Base-by-base conservation (phyloP, 1,140 invertebrate species). In the Heliconius hermathena region DNA sequence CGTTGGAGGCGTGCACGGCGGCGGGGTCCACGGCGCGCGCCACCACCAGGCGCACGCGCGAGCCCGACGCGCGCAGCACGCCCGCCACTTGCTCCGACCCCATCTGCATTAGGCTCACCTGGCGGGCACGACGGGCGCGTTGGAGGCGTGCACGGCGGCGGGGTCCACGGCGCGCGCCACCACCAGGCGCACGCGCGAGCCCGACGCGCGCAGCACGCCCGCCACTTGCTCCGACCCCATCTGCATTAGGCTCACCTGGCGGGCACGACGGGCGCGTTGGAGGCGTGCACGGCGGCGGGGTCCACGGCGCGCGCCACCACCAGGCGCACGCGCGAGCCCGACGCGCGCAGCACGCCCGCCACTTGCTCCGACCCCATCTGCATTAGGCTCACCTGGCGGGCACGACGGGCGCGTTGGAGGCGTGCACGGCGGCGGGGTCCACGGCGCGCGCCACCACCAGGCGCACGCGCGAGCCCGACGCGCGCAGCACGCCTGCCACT, bases 141-240 rank as follows among this genome's bases (percentile, higher is more conserved):
- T 95, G 49, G 97, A 96, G 78, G 96, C 95, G 75, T 97, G 95
- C 38, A 90, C 88, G n/a, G 92, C 84, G 2, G 94, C 91, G n/a
- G 97, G 97, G 90, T 98, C 97, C 60, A 98, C 96, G 74, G 97
- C 97, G 79, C 99, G 96, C 46, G 98, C 99, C 54, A 99, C 99
- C 57, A 99, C 97, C 72, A 99, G 96, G 3, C 98, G 96, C 41
- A 99, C 98, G 88, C 98, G 97, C 13, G 97, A 98, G 33, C 98
- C 98, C 33, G 98, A 98, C 94, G 99, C 98, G 38, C 99, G 96
- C 74, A 99, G 95, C 76, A 99, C 98, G n/a, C 98, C 97, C 38
- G 99, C 99, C 83, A 99, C 99, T 94, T 99, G 98, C 92, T 99
- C 99, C 26, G 98, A 99, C 8, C 97, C 98, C 98, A 99, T 99